Evolutionary conservation across 2,113 vertebrate species (phyloP).

Genomic region (Silurus meridionalis): DNA sequence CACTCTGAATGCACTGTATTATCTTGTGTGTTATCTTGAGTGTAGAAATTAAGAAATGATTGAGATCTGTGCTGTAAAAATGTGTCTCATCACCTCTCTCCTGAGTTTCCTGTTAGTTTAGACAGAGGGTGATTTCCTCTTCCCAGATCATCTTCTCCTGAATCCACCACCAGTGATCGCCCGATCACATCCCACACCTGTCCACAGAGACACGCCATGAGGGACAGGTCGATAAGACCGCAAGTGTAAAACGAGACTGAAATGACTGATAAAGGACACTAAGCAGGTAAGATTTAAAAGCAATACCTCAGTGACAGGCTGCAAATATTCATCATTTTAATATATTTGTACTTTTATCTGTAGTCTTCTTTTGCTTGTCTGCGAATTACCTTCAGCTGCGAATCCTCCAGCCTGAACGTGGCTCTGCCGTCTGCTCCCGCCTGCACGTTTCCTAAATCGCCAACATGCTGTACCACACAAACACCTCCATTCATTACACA

Average conservation of each 20-base stretch:
- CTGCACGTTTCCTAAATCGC: conserved; percentile 85
- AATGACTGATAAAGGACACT: neutral
- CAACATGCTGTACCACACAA: conserved; percentile 74
- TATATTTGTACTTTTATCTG: neutral
- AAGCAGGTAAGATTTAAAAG: neutral
- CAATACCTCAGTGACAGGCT: neutral
- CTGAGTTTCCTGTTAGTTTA: conserved; percentile 83
- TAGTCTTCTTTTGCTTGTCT: neutral
- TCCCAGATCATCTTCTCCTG: conserved; percentile 85
- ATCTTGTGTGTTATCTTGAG: neutral
- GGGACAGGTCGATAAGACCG: neutral
- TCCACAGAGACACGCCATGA: neutral
- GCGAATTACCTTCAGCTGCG: conserved; percentile 76
- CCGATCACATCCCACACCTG: conserved; percentile 91
- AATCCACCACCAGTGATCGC: conserved; percentile 85
- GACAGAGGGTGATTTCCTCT: conserved; percentile 78
- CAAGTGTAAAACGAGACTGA: neutral
- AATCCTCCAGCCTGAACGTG: conserved; percentile 80
- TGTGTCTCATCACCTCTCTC: conserved; percentile 71
- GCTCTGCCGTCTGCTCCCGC: conserved; percentile 76
- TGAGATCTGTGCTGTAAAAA: neutral
- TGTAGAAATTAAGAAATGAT: neutral
- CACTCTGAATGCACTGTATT: neutral
- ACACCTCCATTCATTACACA: neutral
- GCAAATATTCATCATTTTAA: neutral